phyloP scores from a whole-genome alignment of 2,113 vertebrate species.

The Carassius auratus region DNA sequence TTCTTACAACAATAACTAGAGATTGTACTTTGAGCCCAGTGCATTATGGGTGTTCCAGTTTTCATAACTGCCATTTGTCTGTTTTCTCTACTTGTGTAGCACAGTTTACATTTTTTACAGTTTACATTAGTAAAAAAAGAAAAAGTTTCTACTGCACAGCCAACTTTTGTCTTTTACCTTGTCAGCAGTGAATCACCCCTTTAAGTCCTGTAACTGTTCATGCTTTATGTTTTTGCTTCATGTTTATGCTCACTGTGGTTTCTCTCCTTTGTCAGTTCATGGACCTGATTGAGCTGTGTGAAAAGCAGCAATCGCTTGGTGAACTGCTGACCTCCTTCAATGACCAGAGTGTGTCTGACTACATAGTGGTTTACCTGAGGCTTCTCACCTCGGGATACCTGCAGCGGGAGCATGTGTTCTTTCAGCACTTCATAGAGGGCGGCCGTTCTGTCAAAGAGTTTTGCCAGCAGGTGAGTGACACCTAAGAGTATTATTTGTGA shows the following conservation, averaged over 20 bases:
- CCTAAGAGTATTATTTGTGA: background rate
- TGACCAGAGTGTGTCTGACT: constrained; percentile 93
- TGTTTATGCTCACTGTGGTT: background rate
- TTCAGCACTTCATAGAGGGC: constrained; percentile 95
- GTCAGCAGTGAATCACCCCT: background rate
- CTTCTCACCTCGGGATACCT: constrained; percentile 92
- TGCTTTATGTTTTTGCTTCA: background rate
- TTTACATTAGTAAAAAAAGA: too few relatives aligned
- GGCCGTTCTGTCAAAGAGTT: constrained; percentile 91
- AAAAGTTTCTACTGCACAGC: too few relatives aligned
- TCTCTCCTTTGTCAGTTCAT: constrained; percentile 79
- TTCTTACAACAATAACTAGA: too few relatives aligned
- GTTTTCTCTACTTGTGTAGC: too few relatives aligned
- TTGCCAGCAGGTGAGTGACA: constrained; percentile 86
- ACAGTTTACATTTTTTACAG: too few relatives aligned
- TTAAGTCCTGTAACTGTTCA: background rate
- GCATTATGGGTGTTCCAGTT: too few relatives aligned
- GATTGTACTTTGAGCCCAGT: too few relatives aligned
- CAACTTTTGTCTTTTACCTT: too few relatives aligned
- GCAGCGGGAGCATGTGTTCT: constrained; percentile 88
- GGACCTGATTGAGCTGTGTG: constrained; percentile 91
- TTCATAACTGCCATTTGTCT: too few relatives aligned
- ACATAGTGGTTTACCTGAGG: constrained; percentile 91
- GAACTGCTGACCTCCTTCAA: constrained; percentile 90
- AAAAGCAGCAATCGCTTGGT: constrained; percentile 82